Base-by-base conservation (phyloP, 2,888 invertebrate species). In the Bombyx huttoni region DNA sequence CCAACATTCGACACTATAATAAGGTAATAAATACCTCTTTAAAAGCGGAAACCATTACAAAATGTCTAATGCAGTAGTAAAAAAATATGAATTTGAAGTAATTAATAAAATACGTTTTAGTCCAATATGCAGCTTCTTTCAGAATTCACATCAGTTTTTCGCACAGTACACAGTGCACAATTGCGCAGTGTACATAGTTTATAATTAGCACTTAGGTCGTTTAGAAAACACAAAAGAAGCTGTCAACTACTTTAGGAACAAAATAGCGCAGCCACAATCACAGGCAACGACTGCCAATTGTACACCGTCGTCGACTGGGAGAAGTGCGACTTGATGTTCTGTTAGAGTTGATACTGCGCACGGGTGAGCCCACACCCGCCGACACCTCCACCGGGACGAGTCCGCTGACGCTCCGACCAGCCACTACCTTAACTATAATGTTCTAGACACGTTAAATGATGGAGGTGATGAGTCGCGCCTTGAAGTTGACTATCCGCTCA, bases 401-500 rank as follows among this genome's bases (percentile, higher is more conserved):
- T 40, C 40, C 40, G 8, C 40, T 40, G 40, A 40, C 49, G 51
- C 56, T 47, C 40, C 52, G 13, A 51, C 54, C 55, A 53, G 53
- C 57, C 63, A 40, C 67, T 73, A 73, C 60, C 66, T 71, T 71
- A 56, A 63, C 72, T 76, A 75, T 51, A 70, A 73, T 81, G 77
- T 70, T 76, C 81, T 79, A 81, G 63, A 68, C 75, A 65, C 75
- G 59, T 91, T 95, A 96, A 88, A 96, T 96, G 85, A 96, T 93
- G 67, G 96, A 94, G 72, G 96, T 96, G 84, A 96, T 94, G 74
- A 96, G 90, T 90, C 95, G 92, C 79, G 96, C 96, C 90, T 96
- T 96, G 92, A 95, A 96, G 93, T 96, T 96, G 75, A 96, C 96
- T 90, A 96, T 93, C 85, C 94, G 92, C 87, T 96, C 96, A 78